Base-by-base conservation (phyloP, 2,888 invertebrate species). In the Oligia latruncula region DNA sequence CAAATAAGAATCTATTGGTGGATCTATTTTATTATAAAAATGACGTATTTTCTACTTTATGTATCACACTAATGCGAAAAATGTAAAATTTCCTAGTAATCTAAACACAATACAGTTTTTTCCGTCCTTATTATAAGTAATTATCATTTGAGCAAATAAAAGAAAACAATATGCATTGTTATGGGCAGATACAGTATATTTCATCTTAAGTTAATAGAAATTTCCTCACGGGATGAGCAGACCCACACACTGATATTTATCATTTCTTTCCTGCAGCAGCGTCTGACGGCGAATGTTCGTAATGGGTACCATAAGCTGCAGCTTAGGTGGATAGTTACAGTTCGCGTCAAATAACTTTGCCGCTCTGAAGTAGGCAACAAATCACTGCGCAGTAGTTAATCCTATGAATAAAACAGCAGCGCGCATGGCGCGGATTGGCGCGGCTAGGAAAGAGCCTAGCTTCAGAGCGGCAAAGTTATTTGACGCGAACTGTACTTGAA, bases 101-200 rank as follows among this genome's bases (percentile, higher is more conserved):
- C 35, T 43, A 73, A 73, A 60, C 40, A 9, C 17, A 80, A 52
- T 43, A 75, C 58, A 35, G 15, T 17, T 52, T 62, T 78, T 17
- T 11, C 66, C 46, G 35, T 20, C 1, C 13, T 49, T 20, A 46
- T 40, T 20, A 29, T 23, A 60, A 55, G 0, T 55, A 49, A 66
- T 17, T 20, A 64, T 74, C 3, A 77, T 70, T 81, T 81, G 81
- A 81, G 81, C 77, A 82, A 82, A 70, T 82, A 70, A 65, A 80
- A 70, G 0, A 58, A 70, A 81, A 82, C 40, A 76, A 64, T 40
- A 52, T 60, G 49, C 49, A 49, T 66, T 62, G 20, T 67, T 66
- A 72, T 8, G 6, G 40, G 13, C 46, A 55, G 3, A 68, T 15
- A 76, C 9, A 40, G 55, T 15, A 62, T 40, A 35, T 5, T 80